Conservation (phyloP, 1,140 invertebrate species). For the Drosophila hydei region DNA sequence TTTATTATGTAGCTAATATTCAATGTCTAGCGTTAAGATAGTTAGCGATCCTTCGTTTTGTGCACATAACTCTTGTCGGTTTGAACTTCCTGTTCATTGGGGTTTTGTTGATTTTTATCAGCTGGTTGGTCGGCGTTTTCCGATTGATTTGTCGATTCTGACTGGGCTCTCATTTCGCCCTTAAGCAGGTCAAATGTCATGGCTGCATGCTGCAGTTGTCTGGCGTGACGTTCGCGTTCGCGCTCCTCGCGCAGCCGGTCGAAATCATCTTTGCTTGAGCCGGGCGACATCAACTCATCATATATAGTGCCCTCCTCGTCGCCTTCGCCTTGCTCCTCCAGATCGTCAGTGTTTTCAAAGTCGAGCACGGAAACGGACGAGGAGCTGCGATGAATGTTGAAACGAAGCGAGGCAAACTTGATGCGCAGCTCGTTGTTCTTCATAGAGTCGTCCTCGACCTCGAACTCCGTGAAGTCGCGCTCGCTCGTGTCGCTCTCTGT, state of each 20-base stretch:
- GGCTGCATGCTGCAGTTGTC: slow-evolving; percentile 58
- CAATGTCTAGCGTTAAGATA: too few relatives aligned
- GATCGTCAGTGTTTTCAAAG: background rate
- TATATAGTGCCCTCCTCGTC: slow-evolving; percentile 15
- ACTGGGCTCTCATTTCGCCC: slow-evolving; percentile 28
- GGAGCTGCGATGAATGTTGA: slow-evolving; percentile 42
- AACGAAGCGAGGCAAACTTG: slow-evolving; percentile 42
- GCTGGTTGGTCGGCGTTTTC: too few relatives aligned
- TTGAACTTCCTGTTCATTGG: background rate
- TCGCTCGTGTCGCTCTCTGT: background rate
- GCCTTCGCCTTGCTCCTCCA: background rate
- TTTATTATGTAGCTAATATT: background rate
- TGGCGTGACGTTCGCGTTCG: slow-evolving; percentile 47
- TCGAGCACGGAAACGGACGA: slow-evolving; percentile 21
- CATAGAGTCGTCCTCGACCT: slow-evolving; percentile 23
- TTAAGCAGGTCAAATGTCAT: slow-evolving; percentile 64
- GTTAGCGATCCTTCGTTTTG: background rate
- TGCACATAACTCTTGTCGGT: background rate
- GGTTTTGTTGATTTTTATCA: too few relatives aligned
- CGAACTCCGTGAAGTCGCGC: slow-evolving; percentile 46
- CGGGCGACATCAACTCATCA: background rate
- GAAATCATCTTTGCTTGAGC: slow-evolving; percentile 58
- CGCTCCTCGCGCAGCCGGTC: slow-evolving; percentile 52
- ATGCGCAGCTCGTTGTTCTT: slow-evolving; percentile 43
- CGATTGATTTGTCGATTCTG: background rate